Base-by-base conservation (phyloP, 2,113 vertebrate genomes). In the Cheirogaleus medius region DNA sequence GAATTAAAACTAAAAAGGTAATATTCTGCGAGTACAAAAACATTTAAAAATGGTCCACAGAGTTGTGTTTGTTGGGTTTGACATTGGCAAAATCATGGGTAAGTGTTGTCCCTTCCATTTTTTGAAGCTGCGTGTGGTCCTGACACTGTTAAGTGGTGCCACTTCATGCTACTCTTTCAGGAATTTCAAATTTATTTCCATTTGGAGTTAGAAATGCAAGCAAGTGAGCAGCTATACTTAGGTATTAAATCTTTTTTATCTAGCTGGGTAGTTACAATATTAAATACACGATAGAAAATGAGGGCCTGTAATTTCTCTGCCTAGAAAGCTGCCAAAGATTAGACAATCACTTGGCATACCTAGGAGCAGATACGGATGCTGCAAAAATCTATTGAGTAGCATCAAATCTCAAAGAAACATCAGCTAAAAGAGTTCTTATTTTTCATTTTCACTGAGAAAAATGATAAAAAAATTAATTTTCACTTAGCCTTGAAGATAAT, bases 401-500 rank as follows among this genome's bases (percentile, higher is more conserved):
- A 81, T 58, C 69, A 94, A 84, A 25, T 77, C 71, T 92, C 86
- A 39, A 66, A 77, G 69, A 87, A 81, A 37, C 39, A 90, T 20
- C 52, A 83, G 66, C 74, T 9, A 47, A 87, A 77, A 54, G 21
- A 87, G 66, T 15, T 94, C 52, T 63, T 60, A 39, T n/a, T 58
- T 92, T 76, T 91, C 25, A 86, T 68, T 80, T 76, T 47, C 49
- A 90, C 54, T 39, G 77, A 98, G 71, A 80, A 47, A 74, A 42
- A 58, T 52, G 4, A 63, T 37, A 71, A 84, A 96, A 96, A 86
- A 73, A 29, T 87, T 95, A 54, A 92, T 87, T 80, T 89, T 94
- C 39, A 87, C 69, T 73, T 89, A 14, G 52, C 32, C 71, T 94
- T 60, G 71, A 87, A 44, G 32, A 64, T 73, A 88, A 87, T 56